Evolutionary conservation across 2,797 vertebrate species (phyloP).

Genomic region (Fistularia tabacaria): DNA sequence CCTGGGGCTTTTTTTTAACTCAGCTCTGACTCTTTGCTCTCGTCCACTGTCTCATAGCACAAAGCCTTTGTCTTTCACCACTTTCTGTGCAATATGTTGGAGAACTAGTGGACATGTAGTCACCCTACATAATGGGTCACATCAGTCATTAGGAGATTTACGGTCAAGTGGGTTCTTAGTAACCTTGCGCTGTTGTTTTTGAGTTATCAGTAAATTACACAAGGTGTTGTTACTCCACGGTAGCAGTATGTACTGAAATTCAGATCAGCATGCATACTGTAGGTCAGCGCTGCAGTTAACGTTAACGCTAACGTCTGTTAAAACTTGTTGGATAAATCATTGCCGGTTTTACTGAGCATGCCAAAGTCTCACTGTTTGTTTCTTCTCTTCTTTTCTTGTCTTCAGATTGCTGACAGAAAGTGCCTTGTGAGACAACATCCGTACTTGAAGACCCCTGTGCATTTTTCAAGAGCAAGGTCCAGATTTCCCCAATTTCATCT

Average conservation of each 20-base stretch:
- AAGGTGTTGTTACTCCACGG: no score
- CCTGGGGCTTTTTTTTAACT: conserved; percentile 39
- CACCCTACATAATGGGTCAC: conserved; percentile 17
- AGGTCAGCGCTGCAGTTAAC: not conserved
- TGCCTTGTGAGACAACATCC: conserved; percentile 68
- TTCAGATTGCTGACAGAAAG: conserved; percentile 68
- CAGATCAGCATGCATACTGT: conserved; percentile 16
- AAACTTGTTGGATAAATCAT: conserved; percentile 17
- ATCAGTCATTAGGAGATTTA: conserved; percentile 26
- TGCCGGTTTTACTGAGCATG: conserved; percentile 17
- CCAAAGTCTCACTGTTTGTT: conserved; percentile 23
- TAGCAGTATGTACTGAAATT: conserved; percentile 17
- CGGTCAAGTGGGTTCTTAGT: conserved; percentile 40
- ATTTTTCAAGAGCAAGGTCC: conserved; percentile 46
- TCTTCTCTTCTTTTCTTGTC: conserved; percentile 14
- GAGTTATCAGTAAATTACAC: not conserved
- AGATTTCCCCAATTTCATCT: conserved; percentile 50
- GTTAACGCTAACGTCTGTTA: conserved; percentile 7
- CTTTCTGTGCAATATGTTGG: conserved; percentile 43
- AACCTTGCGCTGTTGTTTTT: conserved; percentile 23
- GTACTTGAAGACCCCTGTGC: conserved; percentile 58
- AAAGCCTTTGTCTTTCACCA: conserved; percentile 33
- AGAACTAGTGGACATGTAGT: conserved; percentile 43
- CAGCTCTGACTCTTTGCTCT: conserved; percentile 43
- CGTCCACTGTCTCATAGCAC: conserved; percentile 54